phyloP scores from a whole-genome alignment of 2,797 vertebrate genomes.

The Acrossocheilus fasciatus region DNA sequence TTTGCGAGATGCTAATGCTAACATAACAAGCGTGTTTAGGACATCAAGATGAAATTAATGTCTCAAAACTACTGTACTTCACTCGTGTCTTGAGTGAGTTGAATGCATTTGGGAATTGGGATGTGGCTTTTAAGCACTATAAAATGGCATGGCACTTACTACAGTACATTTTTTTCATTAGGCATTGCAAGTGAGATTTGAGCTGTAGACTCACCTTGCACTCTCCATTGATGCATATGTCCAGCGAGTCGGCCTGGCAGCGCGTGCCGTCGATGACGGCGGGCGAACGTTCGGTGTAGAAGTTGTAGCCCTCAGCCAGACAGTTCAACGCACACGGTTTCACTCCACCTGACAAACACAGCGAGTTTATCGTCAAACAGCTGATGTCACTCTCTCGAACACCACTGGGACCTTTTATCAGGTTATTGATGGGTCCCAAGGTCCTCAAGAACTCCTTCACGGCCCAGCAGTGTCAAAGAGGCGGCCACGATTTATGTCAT shows the following conservation, averaged over 20 bases:
- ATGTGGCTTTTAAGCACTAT: background rate
- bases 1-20: background rate
- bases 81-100: background rate
- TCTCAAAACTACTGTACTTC: background rate
- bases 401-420: constrained; percentile 4
- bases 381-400: constrained; percentile 30
- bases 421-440: constrained; percentile 9
- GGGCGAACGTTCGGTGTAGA: constrained; percentile 97
- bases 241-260: constrained; percentile 94
- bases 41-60: background rate
- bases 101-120: background rate
- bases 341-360: constrained; percentile 87
- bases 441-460: constrained; percentile 12
- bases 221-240: constrained; percentile 99
- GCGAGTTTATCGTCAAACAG: constrained; percentile 40
- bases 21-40: background rate
- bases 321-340: constrained; percentile 98
- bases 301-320: constrained; percentile 98
- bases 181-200: background rate
- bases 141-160: background rate
- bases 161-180: background rate
- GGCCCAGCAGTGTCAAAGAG: constrained; percentile 9
- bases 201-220: constrained; percentile 88
- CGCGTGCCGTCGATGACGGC: constrained; percentile 96
- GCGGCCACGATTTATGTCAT: constrained; percentile 9